phyloP scores from a whole-genome alignment of 2,797 vertebrate species.

The Danio choprae region DNA sequence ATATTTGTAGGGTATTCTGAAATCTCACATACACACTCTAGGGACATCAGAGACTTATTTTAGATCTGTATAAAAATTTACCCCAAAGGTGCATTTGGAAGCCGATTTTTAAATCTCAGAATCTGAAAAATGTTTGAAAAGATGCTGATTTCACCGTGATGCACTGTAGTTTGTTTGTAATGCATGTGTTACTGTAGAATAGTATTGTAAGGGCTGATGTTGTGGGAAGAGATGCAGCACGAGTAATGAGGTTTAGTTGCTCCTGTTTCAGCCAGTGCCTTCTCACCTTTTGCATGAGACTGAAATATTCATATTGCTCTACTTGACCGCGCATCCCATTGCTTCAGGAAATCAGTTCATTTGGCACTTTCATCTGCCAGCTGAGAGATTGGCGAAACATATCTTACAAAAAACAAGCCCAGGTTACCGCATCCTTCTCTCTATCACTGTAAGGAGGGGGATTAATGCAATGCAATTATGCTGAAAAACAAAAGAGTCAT shows the following conservation, averaged over 20 bases:
- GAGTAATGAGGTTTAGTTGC: background rate
- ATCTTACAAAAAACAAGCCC: background rate
- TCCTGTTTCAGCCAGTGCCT: constrained; percentile 53
- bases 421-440: constrained; percentile 9
- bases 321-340: background rate
- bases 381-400: background rate
- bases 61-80: no score
- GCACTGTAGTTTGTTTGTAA: background rate
- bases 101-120: background rate
- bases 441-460: constrained; percentile 63
- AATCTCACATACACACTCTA: no score
- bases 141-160: background rate
- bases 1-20: no score
- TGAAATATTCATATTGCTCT: constrained; percentile 16
- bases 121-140: background rate
- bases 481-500: constrained; percentile 54
- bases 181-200: constrained; percentile 17
- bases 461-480: constrained; percentile 67
- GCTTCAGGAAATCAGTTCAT: constrained; percentile 28
- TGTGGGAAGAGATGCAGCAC: background rate
- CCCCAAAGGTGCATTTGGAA: background rate
- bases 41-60: no score
- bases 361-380: constrained; percentile 9
- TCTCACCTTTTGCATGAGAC: constrained; percentile 54
- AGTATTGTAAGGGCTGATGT: constrained; percentile 22